Evolutionary conservation across 2,113 vertebrate species (phyloP), one percentile per base, ranked within the genome.

Genomic region (Sinocyclocheilus maitianheensis): DNA sequence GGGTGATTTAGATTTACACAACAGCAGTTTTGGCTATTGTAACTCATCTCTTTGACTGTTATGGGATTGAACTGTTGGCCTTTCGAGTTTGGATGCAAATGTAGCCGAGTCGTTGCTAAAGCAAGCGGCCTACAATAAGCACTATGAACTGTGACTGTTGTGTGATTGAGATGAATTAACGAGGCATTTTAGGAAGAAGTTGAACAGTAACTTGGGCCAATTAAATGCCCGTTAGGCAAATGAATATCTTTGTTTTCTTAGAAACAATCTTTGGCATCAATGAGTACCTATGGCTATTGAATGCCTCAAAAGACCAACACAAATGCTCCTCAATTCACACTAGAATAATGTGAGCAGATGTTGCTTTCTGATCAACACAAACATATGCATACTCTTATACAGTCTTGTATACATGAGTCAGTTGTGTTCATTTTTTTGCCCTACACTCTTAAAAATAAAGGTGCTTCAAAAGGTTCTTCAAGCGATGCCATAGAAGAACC

Each of bases 101-200:
- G 85, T 84, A 84, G 87, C 88, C 83, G 82, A 40, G 51, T 90
- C 92, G 91, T 93, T 91, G 93, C 94, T 94, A 94, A 93, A 92
- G 84, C 63, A 83, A 84, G 88, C 51, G 72, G 81, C 72, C 80
- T 88, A 91, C 91, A 92, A 91, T 94, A 91, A 91, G 91, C 92
- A 91, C 93, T 92, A 91, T 93, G 91, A 92, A 89, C 92, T 79
- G 4, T 86, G 91, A 91, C 91, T 91, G 90, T 89, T 34, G 43
- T 91, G 90, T 88, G 91, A 93, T 93, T 93, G 90, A 91, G 90
- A 91, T 92, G 91, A 93, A 95, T 94, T 95, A 95, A 91, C 79
- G 11, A 90, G 94, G 88, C 90, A 91, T 95, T 94, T 94, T 93
- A 89, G 89, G 90, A 90, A 92, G 90, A 90, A 80, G 82, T 88